A percentile compares a stretch with the other conserved stretches of the same genome.
phyloP scores from a whole-genome alignment of 2,797 vertebrate genomes.

The Gephyroberyx darwinii region DNA sequence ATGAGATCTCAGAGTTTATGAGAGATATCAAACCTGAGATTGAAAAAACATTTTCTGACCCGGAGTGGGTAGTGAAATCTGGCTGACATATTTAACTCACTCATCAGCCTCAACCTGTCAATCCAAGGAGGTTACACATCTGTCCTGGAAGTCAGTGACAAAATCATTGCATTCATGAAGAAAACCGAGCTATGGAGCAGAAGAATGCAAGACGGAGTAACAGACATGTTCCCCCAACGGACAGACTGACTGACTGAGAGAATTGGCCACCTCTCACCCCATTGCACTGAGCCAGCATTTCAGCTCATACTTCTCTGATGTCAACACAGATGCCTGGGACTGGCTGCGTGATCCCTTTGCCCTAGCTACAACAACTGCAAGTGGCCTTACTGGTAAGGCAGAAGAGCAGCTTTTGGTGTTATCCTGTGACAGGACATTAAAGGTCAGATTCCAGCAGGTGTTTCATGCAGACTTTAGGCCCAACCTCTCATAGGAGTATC shows the following conservation, averaged over 20 bases:
- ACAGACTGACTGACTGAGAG: neutral
- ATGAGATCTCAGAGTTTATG: slow-evolving; percentile 13
- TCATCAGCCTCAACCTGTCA: slow-evolving; percentile 23
- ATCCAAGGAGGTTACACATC: slow-evolving; percentile 9
- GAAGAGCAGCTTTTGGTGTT: slow-evolving; percentile 23
- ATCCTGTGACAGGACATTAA: slow-evolving; percentile 24
- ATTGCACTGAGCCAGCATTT: slow-evolving; percentile 7
- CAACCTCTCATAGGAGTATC: slow-evolving; percentile 20
- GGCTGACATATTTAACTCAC: slow-evolving; percentile 17
- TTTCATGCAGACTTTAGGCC: slow-evolving; percentile 24
- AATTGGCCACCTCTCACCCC: slow-evolving; percentile 22
- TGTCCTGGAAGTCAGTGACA: slow-evolving; percentile 21
- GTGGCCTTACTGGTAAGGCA: slow-evolving; percentile 35
- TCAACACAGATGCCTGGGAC: slow-evolving; percentile 10
- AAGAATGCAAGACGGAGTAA: slow-evolving; percentile 15
- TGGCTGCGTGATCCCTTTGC: slow-evolving; percentile 15
- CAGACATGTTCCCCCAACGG: slow-evolving; percentile 10
- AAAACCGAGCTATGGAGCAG: slow-evolving; percentile 27
- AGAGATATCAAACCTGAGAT: slow-evolving; percentile 6
- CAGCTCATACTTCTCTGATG: neutral
- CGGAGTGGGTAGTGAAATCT: slow-evolving; percentile 5
- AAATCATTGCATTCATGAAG: slow-evolving; percentile 31
- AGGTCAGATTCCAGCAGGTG: slow-evolving; percentile 22
- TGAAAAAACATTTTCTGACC: neutral
- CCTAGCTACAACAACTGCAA: slow-evolving; percentile 4